Evolutionary conservation across 2,888 invertebrate genomes (phyloP), one percentile per base, ranked within the genome.

Genomic region (Hartigia nigra): DNA sequence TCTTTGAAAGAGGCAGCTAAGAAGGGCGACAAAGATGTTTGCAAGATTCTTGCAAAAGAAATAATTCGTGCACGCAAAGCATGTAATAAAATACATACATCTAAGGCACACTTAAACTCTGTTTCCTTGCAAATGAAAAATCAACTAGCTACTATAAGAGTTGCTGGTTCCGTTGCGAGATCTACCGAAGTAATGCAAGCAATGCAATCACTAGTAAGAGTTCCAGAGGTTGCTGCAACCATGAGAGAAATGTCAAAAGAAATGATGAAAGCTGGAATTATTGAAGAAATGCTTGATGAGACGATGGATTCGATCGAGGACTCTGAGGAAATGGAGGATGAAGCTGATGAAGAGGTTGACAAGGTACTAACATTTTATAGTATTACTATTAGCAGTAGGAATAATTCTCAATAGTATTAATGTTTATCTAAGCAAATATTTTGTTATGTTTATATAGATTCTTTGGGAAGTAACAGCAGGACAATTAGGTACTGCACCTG

Each of bases 221-320:
- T 99, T 31, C 98, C 98, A 0, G 99, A 99, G 92, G 95, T 99
- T 4, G 97, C 98, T 0, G 96, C 95, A 70, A 98, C 98, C 0
- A 99, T 99, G 99, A 96, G 98, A 88, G 99, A 99, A 85, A 93
- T 99, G 93, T 98, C 99, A 2, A 98, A 97, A 90, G 99, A 99
- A 93, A 99, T 99, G 99, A 99, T 98, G 97, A 97, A 95, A 92
- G 98, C 98, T 0, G 99, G 99, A 31, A 99, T 99, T 81, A 98
- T 99, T 77, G 99, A 99, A 91, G 99, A 99, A 92, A 98, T 99
- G 99, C 93, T 99, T 72, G 99, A 99, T 84, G 99, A 99, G 90
- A 98, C 98, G 39, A 96, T 99, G 95, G 98, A 98, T 81, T 94
- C 95, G 5, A 95, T 98, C 82, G 98, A 98, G 87, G 98, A 98